Conservation (phyloP, 2,113 vertebrate species). For the Catharus fuscescens region DNA sequence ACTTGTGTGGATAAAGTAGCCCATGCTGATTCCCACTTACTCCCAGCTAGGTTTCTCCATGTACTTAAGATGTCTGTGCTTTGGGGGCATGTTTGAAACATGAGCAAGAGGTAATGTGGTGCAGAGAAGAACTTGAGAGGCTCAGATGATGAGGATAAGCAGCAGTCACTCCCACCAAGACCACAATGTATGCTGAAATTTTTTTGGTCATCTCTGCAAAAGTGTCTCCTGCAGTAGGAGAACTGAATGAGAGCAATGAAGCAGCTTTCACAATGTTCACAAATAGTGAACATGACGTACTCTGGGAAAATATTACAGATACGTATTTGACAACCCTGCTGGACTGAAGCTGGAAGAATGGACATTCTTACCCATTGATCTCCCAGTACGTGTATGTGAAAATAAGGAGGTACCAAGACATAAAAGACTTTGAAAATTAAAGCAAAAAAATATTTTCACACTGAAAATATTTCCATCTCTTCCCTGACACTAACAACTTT, state of each 20-base stretch:
- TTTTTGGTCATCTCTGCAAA: neutral
- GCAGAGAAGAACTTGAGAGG: neutral
- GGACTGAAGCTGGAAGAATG: neutral
- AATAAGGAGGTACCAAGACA: neutral
- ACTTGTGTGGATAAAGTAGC: neutral
- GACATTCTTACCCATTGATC: neutral
- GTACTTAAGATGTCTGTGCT: neutral
- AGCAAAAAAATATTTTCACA: neutral
- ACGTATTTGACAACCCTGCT: neutral
- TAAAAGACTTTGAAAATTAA: neutral
- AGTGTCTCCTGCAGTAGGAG: neutral
- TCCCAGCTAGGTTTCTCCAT: neutral
- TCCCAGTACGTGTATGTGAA: neutral
- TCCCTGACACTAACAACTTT: neutral
- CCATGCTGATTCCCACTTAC: neutral
- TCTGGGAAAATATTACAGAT: neutral
- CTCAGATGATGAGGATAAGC: neutral
- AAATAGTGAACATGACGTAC: neutral
- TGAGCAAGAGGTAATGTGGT: neutral
- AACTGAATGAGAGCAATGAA: neutral
- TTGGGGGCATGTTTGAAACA: neutral
- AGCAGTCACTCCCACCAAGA: rapidly evolving
- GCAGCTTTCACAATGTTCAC: neutral
- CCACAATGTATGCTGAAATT: neutral
- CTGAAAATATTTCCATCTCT: neutral